A percentile compares a stretch with the other conserved stretches of the same genome.
These are phyloP conservation scores for Chelonus insularis DNA, from an alignment of 1,140 invertebrate genomes.

Conservation along the genomic window DNA sequence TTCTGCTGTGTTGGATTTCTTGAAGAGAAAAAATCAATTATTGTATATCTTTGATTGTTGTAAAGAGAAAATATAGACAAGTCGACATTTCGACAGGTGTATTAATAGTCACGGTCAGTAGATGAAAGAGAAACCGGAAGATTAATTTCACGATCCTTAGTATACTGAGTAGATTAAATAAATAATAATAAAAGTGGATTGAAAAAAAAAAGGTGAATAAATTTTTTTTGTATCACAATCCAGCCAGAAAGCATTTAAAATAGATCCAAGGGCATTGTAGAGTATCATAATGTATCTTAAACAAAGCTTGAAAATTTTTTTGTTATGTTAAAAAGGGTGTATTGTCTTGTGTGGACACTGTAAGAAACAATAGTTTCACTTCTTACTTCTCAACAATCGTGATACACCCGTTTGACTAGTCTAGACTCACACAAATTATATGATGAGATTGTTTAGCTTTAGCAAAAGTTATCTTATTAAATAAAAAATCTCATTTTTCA, in stretches of 20 bases:
- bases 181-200: not conserved
- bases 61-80: not conserved
- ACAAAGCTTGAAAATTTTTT: too few species aligned
- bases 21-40: slow-evolving; percentile 4
- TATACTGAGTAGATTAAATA: not conserved
- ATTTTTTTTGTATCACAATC: too few species aligned
- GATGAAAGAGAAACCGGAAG: not conserved
- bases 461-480: too few species aligned
- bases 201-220: not conserved
- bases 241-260: too few species aligned
- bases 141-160: not conserved
- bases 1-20: too few species aligned
- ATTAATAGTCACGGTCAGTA: not conserved
- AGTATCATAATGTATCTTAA: too few species aligned
- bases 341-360: not conserved
- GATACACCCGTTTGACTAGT: slow-evolving; percentile 42
- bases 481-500: too few species aligned
- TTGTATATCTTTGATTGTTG: not conserved
- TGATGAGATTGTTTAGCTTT: too few species aligned
- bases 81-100: not conserved
- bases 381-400: slow-evolving; percentile 33
- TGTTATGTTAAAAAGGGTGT: too few species aligned
- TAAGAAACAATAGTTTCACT: slow-evolving; percentile 34
- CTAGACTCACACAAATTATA: too few species aligned
- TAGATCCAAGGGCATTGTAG: too few species aligned